Conservation (phyloP, 2,113 vertebrate species). For the Tychaedon coryphoeus region DNA sequence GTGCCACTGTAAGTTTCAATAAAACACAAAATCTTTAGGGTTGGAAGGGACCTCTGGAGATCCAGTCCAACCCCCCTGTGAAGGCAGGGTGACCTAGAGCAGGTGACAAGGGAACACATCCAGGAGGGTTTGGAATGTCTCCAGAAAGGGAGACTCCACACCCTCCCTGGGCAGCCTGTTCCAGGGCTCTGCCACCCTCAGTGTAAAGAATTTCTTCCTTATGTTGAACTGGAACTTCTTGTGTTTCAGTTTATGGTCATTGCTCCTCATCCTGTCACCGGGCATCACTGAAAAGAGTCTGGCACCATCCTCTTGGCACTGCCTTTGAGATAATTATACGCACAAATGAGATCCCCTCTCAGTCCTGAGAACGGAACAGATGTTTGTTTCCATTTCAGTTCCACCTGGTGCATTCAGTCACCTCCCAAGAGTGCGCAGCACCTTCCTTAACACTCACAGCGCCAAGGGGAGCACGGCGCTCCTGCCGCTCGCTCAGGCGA, state of each 20-base stretch:
- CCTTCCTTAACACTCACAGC: rapidly evolving
- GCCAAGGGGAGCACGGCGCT: background rate
- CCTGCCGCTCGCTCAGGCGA: rapidly evolving
- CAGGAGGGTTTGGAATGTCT: background rate
- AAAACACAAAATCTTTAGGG: background rate
- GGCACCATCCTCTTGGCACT: background rate
- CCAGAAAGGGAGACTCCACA: background rate
- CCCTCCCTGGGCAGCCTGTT: background rate
- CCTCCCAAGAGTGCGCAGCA: rapidly evolving
- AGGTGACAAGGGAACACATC: background rate
- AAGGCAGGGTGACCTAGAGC: background rate
- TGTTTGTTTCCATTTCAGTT: background rate
- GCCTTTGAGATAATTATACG: background rate
- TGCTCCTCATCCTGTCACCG: background rate
- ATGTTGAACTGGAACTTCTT: no score
- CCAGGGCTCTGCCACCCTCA: background rate
- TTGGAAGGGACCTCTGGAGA: background rate
- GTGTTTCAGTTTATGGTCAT: background rate
- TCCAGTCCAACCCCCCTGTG: background rate
- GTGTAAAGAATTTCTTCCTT: background rate
- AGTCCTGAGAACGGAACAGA: background rate
- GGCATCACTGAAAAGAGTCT: background rate
- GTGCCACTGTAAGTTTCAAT: rapidly evolving
- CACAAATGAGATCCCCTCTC: background rate
- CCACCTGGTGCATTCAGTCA: background rate